Conservation (phyloP, 2,113 vertebrate species). For the Lophius piscatorius region DNA sequence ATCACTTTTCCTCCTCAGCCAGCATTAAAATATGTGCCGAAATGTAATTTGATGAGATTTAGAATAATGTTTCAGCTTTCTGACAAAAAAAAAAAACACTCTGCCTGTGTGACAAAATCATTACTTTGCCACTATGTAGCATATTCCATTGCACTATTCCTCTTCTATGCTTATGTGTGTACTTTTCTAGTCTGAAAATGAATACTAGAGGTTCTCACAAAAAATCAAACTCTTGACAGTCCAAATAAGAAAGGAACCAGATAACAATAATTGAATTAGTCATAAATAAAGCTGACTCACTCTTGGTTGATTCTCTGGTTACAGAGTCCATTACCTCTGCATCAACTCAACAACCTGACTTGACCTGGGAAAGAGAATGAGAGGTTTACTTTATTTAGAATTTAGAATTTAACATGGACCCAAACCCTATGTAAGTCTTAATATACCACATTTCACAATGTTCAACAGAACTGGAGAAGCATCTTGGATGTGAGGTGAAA, state of each 20-base stretch:
- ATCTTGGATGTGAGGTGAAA: no score
- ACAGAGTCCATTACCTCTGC: no score
- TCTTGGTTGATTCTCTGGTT: no score
- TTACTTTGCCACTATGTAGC: conserved; percentile 1
- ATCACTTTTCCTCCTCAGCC: conserved; percentile 39
- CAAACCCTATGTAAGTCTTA: no score
- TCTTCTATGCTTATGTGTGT: conserved; percentile 12
- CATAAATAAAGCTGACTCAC: no score
- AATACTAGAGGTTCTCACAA: not conserved
- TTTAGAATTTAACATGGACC: no score
- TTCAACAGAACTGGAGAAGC: no score
- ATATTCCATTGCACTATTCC: conserved; percentile 22
- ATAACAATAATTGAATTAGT: conserved; percentile 1
- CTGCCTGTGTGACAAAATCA: conserved; percentile 26
- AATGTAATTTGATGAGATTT: conserved; percentile 41
- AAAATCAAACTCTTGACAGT: not conserved
- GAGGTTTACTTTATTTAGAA: no score
- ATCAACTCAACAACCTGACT: no score
- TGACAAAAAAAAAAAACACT: conserved; percentile 44
- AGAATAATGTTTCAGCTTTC: conserved; percentile 55
- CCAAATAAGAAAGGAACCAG: conserved; percentile 14
- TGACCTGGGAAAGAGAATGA: no score
- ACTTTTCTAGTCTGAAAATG: not conserved
- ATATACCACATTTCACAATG: no score
- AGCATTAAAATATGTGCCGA: conserved; percentile 44